Evolutionary conservation across 2,797 vertebrate genomes (phyloP).

Genomic region (Nannoperca obscura): DNA sequence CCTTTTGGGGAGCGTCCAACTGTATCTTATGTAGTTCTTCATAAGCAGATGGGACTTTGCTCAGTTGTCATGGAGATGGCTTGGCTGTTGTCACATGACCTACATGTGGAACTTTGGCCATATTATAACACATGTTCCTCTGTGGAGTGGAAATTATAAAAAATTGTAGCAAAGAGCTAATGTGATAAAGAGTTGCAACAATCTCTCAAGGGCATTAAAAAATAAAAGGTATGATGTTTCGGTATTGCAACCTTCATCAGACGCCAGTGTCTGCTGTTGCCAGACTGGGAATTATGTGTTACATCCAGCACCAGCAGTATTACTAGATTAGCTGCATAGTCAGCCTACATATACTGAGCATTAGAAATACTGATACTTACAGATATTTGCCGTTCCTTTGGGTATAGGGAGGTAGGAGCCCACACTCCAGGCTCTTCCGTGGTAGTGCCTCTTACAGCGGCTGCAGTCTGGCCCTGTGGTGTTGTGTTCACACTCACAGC

Average conservation of each 20-base stretch:
- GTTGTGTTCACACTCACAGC: conserved; percentile 99
- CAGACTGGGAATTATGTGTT: conserved; percentile 11
- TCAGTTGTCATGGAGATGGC: conserved; percentile 2
- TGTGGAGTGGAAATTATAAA: background rate
- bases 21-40: background rate
- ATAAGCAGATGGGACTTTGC: background rate
- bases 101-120: background rate
- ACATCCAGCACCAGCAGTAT: background rate
- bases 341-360: background rate
- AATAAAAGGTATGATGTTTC: conserved; percentile 2
- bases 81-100: background rate
- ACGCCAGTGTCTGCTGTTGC: conserved; percentile 14
- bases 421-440: conserved; percentile 95
- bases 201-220: conserved; percentile 11
- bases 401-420: conserved; percentile 98
- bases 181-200: conserved; percentile 5
- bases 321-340: conserved; percentile 2
- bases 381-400: conserved; percentile 99
- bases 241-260: conserved; percentile 5
- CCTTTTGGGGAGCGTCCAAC: background rate
- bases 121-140: background rate
- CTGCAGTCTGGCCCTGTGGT: conserved; percentile 98
- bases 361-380: conserved; percentile 86
- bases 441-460: conserved; percentile 98
- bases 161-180: conserved; percentile 1